Base-by-base conservation (phyloP, 2,888 invertebrate genomes). In the Callinectes sapidus region DNA sequence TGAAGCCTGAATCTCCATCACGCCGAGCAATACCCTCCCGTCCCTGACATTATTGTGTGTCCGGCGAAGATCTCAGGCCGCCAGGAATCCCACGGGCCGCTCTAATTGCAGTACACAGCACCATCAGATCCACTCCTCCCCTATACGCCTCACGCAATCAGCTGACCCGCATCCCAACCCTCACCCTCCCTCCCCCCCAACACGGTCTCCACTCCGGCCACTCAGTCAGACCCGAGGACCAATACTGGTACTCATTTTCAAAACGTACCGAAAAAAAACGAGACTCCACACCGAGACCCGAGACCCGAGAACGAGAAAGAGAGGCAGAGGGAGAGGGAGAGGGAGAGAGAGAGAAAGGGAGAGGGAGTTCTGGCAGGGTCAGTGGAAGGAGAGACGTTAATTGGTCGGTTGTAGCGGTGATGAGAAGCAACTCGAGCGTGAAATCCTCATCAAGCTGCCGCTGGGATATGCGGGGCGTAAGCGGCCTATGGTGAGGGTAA, bases 381-480 rank as follows among this genome's bases (percentile, higher is more conserved):
- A 86, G 48, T 42, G 87, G 71, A 48, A 91, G 91, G 87, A 87
- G 87, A 71, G 87, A 87, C 85, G 86, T 87, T 91, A 91, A 91
- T 91, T 91, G 91, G 91, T 48, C 61, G 88, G 89, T 61, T 71
- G 55, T 88, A 32, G 89, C 91, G 81, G 91, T 91, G 91, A 91
- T 88, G 91, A 91, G 91, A 91, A 88, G n/a, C 88, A 88, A 91
- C 88, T 89, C 91, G 87, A 87, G 91, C 81, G 91, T 91, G 91
- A 91, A 87, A 91, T 91, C 91, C 91, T 91, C 91, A 91, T 91
- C 66, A 89, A 42, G 91, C 77, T 81, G 88, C 35, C 88, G 61
- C 13, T 39, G 81, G 66, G 89, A 81, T 88, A 87, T 91, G 91
- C n/a, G 71, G 89, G 89, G 54, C 71, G 71, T 71, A 71, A 71